Conservation (phyloP, 2,888 invertebrate species). For the Drosophila parthenogenetica region DNA sequence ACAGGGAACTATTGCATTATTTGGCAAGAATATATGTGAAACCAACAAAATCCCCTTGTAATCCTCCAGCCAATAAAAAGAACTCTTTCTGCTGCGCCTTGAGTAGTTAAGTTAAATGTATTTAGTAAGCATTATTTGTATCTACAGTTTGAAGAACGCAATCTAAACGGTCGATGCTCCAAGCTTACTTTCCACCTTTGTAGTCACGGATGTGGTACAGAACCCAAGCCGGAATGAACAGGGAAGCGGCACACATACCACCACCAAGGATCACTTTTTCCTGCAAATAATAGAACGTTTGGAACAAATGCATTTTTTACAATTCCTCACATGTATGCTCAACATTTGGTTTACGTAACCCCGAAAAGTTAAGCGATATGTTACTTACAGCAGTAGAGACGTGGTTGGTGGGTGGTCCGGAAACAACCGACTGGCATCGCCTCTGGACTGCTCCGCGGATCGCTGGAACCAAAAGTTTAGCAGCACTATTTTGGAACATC, state of each 20-base stretch:
- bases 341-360: slow-evolving; percentile 76
- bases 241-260: slow-evolving; percentile 77
- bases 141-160: slow-evolving; percentile 25
- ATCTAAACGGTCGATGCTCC: slow-evolving; percentile 19
- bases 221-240: slow-evolving; percentile 83
- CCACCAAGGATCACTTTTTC: slow-evolving; percentile 83
- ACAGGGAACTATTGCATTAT: slow-evolving; percentile 27
- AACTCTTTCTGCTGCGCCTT: slow-evolving; percentile 18
- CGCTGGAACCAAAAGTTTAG: slow-evolving; percentile 81
- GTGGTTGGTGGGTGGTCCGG: slow-evolving; percentile 83
- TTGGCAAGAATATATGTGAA: neutral
- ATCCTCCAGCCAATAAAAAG: neutral
- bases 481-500: slow-evolving; percentile 82
- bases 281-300: slow-evolving; percentile 59
- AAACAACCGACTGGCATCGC: slow-evolving; percentile 82
- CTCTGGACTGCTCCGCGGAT: slow-evolving; percentile 81
- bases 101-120: slow-evolving; percentile 44
- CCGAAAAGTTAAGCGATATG: slow-evolving; percentile 7
- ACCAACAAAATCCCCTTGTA: neutral
- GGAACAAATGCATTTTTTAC: neutral
- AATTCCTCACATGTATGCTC: slow-evolving; percentile 1
- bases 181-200: slow-evolving; percentile 74
- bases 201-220: slow-evolving; percentile 83
- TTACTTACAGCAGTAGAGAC: slow-evolving; percentile 83
- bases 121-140: slow-evolving; percentile 41